phyloP scores from a whole-genome alignment of 2,888 invertebrate species.

The Torymus tubicola region DNA sequence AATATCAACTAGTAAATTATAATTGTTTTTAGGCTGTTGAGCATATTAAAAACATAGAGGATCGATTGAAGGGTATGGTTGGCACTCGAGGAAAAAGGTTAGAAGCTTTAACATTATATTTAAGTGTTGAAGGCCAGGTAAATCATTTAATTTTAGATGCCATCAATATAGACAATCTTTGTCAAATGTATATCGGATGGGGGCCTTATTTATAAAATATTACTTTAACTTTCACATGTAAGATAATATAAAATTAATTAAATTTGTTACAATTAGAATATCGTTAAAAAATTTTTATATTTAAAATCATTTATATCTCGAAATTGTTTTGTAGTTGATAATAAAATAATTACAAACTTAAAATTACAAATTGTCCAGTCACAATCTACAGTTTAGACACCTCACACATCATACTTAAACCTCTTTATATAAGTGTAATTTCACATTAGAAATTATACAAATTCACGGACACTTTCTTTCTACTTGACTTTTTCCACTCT shows the following conservation, averaged over 20 bases:
- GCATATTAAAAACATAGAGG: constrained; percentile 89
- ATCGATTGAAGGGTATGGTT: constrained; percentile 88
- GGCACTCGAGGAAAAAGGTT: constrained; percentile 73
- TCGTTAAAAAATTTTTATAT: constrained; percentile 49
- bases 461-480: constrained; percentile 94
- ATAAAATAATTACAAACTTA: constrained; percentile 57
- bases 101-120: constrained; percentile 76
- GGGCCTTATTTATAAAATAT: constrained; percentile 86
- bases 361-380: constrained; percentile 53
- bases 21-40: constrained; percentile 82
- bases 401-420: constrained; percentile 35
- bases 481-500: constrained; percentile 96
- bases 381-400: constrained; percentile 48
- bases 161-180: constrained; percentile 90
- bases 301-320: constrained; percentile 29
- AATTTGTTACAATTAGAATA: constrained; percentile 22
- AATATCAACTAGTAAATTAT: background rate
- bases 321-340: constrained; percentile 49
- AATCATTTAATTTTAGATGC: constrained; percentile 95
- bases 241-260: constrained; percentile 42
- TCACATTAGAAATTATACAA: constrained; percentile 40
- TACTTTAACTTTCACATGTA: constrained; percentile 24
- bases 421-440: constrained; percentile 38
- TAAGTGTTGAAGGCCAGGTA: constrained; percentile 96
- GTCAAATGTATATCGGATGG: constrained; percentile 99